Evolutionary conservation across 2,888 invertebrate genomes (phyloP).

Genomic region (Hydroisotoma schaefferi): DNA sequence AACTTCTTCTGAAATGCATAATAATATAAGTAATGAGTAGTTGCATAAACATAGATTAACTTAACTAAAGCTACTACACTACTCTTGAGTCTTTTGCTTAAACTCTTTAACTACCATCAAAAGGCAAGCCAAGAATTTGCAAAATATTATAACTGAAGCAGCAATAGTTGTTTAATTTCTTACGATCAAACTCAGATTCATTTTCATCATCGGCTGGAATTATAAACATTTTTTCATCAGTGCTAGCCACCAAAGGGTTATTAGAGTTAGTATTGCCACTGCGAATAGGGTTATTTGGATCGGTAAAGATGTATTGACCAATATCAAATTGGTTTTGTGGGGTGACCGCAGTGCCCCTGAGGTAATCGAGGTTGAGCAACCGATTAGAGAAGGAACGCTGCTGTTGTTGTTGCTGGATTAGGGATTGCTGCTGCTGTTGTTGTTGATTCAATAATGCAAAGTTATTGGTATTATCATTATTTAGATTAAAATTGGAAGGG

Average conservation of each 20-base stretch:
- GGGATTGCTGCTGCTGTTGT: neutral
- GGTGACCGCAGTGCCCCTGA: conserved; percentile 1
- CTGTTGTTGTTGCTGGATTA: neutral
- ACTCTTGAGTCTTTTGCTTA: too few species aligned
- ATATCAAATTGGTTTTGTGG: conserved; percentile 5
- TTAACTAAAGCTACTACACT: too few species aligned
- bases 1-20: neutral
- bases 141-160: too few species aligned
- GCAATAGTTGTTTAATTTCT: too few species aligned
- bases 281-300: neutral
- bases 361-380: neutral
- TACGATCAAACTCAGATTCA: neutral
- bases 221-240: conserved; percentile 9
- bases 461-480: neutral
- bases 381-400: neutral
- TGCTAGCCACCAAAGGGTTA: neutral
- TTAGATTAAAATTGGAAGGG: neutral
- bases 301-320: conserved; percentile 2
- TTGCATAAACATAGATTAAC: too few species aligned
- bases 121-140: too few species aligned
- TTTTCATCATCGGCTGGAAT: neutral
- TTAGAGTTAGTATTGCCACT: neutral
- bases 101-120: too few species aligned
- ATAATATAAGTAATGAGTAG: conserved; percentile 3
- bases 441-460: neutral